These are phyloP conservation scores for Drosophila simulans DNA, from an alignment of 1,140 invertebrate species.

Conservation along the genomic window DNA sequence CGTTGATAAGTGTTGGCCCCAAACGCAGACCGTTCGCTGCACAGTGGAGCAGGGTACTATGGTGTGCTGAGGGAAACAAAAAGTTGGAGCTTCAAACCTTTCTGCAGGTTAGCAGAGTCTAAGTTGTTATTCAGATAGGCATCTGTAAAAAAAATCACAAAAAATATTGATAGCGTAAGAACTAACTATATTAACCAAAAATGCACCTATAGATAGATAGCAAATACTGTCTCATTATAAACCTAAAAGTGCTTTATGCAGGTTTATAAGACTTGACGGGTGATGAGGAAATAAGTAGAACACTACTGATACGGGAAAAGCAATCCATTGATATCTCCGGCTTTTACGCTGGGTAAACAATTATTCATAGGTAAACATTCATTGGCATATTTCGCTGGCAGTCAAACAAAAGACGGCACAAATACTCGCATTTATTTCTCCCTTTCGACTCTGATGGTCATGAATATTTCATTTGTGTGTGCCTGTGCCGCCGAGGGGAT, in stretches of 20 bases:
- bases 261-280: background rate
- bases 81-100: constrained; percentile 9
- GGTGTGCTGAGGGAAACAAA: background rate
- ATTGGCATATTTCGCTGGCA: constrained; percentile 30
- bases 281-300: constrained; percentile 10
- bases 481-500: constrained; percentile 18
- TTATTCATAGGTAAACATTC: constrained; percentile 49
- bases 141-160: no score
- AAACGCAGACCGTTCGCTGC: constrained; percentile 51
- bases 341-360: constrained; percentile 38
- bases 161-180: no score
- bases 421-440: constrained; percentile 23
- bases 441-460: constrained; percentile 13
- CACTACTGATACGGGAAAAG: constrained; percentile 19
- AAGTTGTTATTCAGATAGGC: no score
- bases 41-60: constrained; percentile 46
- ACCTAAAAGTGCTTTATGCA: background rate
- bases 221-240: background rate
- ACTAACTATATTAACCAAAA: background rate
- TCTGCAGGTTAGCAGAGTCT: no score
- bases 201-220: background rate
- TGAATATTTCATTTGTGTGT: constrained; percentile 54
- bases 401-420: constrained; percentile 24
- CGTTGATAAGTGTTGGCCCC: constrained; percentile 79
- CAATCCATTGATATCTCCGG: constrained; percentile 39